These are phyloP conservation scores for Cabera pusaria DNA, from an alignment of 2,888 invertebrate genomes.

Conservation along the genomic window DNA sequence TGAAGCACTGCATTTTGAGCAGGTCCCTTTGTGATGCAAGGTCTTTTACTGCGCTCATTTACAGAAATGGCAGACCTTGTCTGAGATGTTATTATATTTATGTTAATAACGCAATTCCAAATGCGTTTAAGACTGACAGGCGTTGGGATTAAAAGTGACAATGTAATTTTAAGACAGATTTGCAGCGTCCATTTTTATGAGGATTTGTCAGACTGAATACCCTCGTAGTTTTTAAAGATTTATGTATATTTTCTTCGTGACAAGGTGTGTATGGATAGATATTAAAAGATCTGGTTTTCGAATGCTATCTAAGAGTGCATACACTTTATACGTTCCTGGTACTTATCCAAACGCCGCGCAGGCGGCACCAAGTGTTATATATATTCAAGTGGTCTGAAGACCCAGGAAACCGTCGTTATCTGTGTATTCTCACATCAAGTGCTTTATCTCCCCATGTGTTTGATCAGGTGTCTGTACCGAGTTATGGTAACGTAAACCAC, in stretches of 20 bases:
- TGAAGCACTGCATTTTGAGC: conserved; percentile 45
- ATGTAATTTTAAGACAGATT: conserved; percentile 7
- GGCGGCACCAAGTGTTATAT: conserved; percentile 31
- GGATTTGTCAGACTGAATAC: no score
- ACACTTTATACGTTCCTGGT: conserved; percentile 3
- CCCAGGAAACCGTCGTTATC: conserved; percentile 69
- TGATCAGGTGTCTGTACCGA: conserved; percentile 71
- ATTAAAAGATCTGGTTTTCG: no score
- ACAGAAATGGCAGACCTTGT: conserved; percentile 38
- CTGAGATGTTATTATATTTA: conserved; percentile 31
- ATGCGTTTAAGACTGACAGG: conserved; percentile 13
- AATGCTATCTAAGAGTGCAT: no score
- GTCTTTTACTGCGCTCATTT: conserved; percentile 40
- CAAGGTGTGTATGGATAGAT: no score
- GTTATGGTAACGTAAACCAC: conserved; percentile 56
- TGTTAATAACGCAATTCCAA: conserved; percentile 37
- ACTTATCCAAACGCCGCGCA: not conserved
- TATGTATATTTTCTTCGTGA: no score
- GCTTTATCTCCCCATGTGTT: conserved; percentile 78
- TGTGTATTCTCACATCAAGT: conserved; percentile 74
- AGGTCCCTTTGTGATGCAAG: conserved; percentile 52
- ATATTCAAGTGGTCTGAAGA: conserved; percentile 54
- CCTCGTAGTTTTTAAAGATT: no score
- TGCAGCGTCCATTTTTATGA: conserved; percentile 4
- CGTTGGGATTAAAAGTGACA: conserved; percentile 14